Conservation (phyloP, 1,140 invertebrate genomes). For the Liolophura sinensis region DNA sequence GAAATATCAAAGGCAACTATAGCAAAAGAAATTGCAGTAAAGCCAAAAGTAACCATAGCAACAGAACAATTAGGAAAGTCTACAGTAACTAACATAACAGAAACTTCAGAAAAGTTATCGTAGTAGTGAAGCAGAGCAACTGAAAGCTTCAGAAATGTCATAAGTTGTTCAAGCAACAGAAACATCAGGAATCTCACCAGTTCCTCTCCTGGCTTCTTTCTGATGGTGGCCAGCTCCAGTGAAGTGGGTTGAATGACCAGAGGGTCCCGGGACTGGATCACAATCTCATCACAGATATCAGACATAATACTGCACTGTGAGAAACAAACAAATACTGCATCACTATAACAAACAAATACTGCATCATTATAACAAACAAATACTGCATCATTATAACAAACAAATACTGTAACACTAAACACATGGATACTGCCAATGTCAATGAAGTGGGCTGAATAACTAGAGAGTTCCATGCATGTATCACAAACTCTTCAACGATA, state of each 20-base stretch:
- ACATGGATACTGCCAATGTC: too few species aligned
- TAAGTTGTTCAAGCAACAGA: too few species aligned
- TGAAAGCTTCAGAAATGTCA: too few species aligned
- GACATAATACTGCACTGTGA: slow-evolving; percentile 70
- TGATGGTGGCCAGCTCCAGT: slow-evolving; percentile 82
- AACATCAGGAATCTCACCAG: slow-evolving; percentile 58
- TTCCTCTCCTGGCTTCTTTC: slow-evolving; percentile 78
- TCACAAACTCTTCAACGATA: slow-evolving; percentile 84
- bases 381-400: neutral
- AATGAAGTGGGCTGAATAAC: slow-evolving; percentile 84
- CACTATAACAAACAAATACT: neutral
- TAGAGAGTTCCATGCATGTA: slow-evolving; percentile 84
- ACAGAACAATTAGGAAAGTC: too few species aligned
- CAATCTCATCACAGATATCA: slow-evolving; percentile 81
- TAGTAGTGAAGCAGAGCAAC: too few species aligned
- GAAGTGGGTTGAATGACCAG: slow-evolving; percentile 85
- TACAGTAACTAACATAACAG: too few species aligned
- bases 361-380: neutral
- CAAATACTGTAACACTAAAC: too few species aligned
- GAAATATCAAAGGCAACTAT: too few species aligned
- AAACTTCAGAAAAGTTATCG: too few species aligned
- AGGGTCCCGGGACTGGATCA: slow-evolving; percentile 84
- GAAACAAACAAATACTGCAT: slow-evolving; percentile 6
- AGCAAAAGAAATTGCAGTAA: too few species aligned
- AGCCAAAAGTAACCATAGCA: too few species aligned